phyloP scores from a whole-genome alignment of 2,797 vertebrate species.

The Sebastolobus alascanus region DNA sequence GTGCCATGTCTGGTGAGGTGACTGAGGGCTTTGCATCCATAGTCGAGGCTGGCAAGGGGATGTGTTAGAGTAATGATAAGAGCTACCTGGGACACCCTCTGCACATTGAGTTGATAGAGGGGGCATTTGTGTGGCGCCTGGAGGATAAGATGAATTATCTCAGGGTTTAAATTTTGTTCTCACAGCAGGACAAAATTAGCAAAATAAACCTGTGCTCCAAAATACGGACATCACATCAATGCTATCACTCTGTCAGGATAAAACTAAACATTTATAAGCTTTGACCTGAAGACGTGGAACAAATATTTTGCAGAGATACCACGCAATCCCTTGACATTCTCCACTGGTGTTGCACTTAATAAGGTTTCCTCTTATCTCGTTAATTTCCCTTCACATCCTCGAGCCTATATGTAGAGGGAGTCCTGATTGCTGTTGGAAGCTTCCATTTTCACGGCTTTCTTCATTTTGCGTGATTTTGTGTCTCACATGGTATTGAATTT shows the following conservation, averaged over 20 bases:
- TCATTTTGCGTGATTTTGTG: conserved; percentile 14
- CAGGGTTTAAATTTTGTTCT: conserved; percentile 25
- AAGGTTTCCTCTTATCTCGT: conserved; percentile 59
- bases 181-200: conserved; percentile 30
- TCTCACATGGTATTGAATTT: background rate
- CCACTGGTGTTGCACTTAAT: conserved; percentile 55
- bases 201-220: conserved; percentile 20
- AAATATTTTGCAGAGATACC: conserved; percentile 49
- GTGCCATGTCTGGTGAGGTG: conserved; percentile 41
- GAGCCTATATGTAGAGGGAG: conserved; percentile 21
- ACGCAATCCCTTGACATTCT: conserved; percentile 37
- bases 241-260: conserved; percentile 30
- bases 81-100: conserved; percentile 59
- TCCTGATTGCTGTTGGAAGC: conserved; percentile 26
- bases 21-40: conserved; percentile 49
- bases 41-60: conserved; percentile 50
- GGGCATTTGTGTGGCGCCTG: conserved; percentile 43
- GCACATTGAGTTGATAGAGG: conserved; percentile 53
- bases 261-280: conserved; percentile 41
- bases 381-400: conserved; percentile 52
- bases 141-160: conserved; percentile 51
- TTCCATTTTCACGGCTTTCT: conserved; percentile 20
- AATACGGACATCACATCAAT: conserved; percentile 29
- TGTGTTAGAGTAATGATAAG: conserved; percentile 73
- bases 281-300: conserved; percentile 36